Conservation (phyloP, 2,888 invertebrate species). For the Mythimna lalbum region DNA sequence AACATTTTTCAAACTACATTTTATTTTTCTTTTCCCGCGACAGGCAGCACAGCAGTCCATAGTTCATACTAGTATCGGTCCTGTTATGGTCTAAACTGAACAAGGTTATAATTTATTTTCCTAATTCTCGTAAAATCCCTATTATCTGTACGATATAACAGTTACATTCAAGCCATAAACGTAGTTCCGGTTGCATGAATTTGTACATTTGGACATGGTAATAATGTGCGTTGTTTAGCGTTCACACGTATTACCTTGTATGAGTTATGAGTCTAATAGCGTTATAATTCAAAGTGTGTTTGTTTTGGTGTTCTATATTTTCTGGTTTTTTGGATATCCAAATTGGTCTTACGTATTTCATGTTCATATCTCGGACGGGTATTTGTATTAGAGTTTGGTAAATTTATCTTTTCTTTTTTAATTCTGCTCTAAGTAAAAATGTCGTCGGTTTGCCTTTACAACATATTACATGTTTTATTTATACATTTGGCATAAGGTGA, state of each 20-base stretch:
- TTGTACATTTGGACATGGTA: conserved; percentile 14
- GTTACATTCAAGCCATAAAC: not conserved
- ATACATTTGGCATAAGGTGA: conserved; percentile 9
- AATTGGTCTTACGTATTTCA: not conserved
- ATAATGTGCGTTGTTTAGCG: conserved; percentile 3
- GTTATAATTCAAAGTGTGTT: conserved; percentile 1
- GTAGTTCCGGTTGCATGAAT: conserved; percentile 2
- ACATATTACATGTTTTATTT: conserved; percentile 28
- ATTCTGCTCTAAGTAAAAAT: not conserved
- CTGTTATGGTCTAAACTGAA: not conserved
- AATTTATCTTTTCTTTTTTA: not conserved
- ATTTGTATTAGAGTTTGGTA: not conserved
- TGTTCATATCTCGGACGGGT: not conserved
- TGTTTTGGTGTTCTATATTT: not conserved
- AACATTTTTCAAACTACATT: not conserved
- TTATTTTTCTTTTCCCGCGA: too few relatives aligned
- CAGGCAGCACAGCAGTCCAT: too few relatives aligned
- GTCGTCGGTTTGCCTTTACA: not conserved
- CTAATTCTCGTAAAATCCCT: not conserved
- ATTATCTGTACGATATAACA: not conserved
- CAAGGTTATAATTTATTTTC: not conserved
- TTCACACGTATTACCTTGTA: conserved; percentile 14
- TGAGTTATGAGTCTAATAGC: conserved; percentile 15
- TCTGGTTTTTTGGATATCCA: not conserved
- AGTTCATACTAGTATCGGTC: not conserved